A percentile compares a stretch with the other conserved stretches of the same genome.
Conservation (phyloP, 2,797 vertebrate genomes). For the Kryptolebias ocellatus region DNA sequence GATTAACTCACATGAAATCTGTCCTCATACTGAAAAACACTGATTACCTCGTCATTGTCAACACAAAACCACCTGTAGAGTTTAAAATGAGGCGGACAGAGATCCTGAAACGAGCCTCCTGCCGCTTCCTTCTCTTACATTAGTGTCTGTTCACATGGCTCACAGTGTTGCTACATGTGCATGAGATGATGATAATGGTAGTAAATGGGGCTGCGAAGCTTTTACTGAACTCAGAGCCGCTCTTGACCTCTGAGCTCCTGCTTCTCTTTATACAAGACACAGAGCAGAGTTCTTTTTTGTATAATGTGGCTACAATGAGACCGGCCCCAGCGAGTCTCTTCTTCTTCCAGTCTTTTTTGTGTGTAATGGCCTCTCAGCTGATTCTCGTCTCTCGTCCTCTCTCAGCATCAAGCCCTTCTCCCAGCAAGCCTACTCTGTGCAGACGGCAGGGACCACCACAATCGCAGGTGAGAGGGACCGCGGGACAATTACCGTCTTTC, state of each 20-base stretch:
- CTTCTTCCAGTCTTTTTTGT: constrained; percentile 25
- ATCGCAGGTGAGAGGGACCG: constrained; percentile 89
- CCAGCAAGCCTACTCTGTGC: constrained; percentile 94
- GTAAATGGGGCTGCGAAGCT: constrained; percentile 34
- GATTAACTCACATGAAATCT: constrained; percentile 5
- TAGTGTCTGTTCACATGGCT: constrained; percentile 8
- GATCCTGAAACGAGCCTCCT: constrained; percentile 1
- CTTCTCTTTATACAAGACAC: constrained; percentile 24
- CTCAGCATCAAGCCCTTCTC: constrained; percentile 95
- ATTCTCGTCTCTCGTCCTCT: constrained; percentile 43
- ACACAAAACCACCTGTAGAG: background rate
- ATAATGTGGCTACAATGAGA: constrained; percentile 26
- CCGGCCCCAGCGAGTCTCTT: constrained; percentile 17
- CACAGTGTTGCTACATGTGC: constrained; percentile 21
- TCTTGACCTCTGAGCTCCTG: constrained; percentile 58
- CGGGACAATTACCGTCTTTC: constrained; percentile 55
- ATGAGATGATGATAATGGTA: constrained; percentile 36
- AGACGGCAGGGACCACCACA: constrained; percentile 91
- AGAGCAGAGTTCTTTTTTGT: constrained; percentile 33
- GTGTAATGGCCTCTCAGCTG: constrained; percentile 25
- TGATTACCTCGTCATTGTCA: background rate
- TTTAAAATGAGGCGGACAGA: background rate
- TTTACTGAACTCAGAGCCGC: constrained; percentile 42
- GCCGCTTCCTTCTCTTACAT: background rate
- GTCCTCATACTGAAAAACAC: constrained; percentile 1